These are phyloP conservation scores for Thalassophryne amazonica DNA, from an alignment of 2,797 vertebrate genomes.

Conservation along the genomic window DNA sequence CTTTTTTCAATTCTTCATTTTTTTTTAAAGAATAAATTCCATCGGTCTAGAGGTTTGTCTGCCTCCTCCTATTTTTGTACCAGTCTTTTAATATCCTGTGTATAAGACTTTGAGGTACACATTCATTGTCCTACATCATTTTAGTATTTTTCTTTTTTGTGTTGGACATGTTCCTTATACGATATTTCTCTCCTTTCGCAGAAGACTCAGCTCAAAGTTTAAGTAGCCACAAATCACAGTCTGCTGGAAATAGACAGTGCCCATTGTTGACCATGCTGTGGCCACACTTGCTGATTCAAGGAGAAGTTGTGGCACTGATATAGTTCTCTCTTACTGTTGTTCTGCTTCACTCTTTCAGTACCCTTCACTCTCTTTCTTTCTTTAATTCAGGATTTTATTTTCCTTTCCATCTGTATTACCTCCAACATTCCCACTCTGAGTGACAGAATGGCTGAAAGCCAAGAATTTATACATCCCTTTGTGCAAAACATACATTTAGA, in stretches of 20 bases:
- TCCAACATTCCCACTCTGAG: slow-evolving; percentile 1
- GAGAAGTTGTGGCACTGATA: slow-evolving; percentile 61
- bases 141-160: slow-evolving; percentile 36
- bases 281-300: slow-evolving; percentile 69
- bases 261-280: slow-evolving; percentile 64
- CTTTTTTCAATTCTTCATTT: not conserved
- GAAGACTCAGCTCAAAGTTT: slow-evolving; percentile 58
- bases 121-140: slow-evolving; percentile 15
- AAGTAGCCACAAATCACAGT: slow-evolving; percentile 72
- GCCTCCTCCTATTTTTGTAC: not conserved
- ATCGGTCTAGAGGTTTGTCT: slow-evolving; percentile 11
- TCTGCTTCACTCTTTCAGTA: slow-evolving; percentile 22
- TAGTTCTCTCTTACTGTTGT: slow-evolving; percentile 30
- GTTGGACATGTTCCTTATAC: slow-evolving; percentile 28
- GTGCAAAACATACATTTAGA: slow-evolving; percentile 1
- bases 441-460: not conserved
- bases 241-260: slow-evolving; percentile 75
- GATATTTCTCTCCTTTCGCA: slow-evolving; percentile 37
- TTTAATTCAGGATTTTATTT: not conserved
- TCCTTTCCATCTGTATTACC: slow-evolving; percentile 5
- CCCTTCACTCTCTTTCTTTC: slow-evolving; percentile 7
- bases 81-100: not conserved
- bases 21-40: slow-evolving; percentile 16
- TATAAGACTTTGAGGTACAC: not conserved
- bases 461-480: slow-evolving; percentile 13